These are phyloP conservation scores for Catharus minimus DNA, from an alignment of 2,113 vertebrate species.

Conservation along the genomic window DNA sequence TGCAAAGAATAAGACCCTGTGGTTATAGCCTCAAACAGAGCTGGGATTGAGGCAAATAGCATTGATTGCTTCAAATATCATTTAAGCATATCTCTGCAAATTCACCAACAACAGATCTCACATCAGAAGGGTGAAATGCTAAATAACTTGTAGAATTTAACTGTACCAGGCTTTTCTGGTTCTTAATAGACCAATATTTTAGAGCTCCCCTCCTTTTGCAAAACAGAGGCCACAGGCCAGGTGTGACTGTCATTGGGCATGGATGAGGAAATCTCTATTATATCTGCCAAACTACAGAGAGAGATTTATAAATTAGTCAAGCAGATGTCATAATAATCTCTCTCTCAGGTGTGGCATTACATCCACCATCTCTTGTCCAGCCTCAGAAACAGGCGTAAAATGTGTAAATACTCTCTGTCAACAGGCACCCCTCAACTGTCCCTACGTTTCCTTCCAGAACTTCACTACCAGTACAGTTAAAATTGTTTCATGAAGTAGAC, in stretches of 20 bases:
- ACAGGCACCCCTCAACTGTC: not conserved
- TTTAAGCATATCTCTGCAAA: not conserved
- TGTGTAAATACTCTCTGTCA: not conserved
- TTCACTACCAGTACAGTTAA: not conserved
- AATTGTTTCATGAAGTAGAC: not conserved
- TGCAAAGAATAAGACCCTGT: not conserved
- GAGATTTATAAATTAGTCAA: not conserved
- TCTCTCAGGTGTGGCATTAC: not conserved
- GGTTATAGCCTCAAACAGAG: not conserved
- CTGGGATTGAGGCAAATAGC: not conserved
- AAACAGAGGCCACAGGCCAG: accelerated
- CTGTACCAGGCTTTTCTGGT: not conserved
- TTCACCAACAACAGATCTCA: not conserved
- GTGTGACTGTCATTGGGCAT: not conserved
- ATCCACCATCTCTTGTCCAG: not conserved
- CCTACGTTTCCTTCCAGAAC: not conserved
- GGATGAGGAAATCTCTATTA: not conserved
- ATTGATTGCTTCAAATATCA: not conserved
- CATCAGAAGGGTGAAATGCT: not conserved
- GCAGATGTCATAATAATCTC: not conserved
- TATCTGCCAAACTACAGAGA: not conserved
- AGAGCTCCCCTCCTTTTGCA: not conserved
- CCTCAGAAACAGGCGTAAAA: not conserved
- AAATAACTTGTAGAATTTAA: not conserved
- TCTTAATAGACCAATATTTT: not conserved